Evolutionary conservation across 2,797 vertebrate species (phyloP), one percentile per base, ranked within the genome.

Genomic region (Catostomus latipinnis): DNA sequence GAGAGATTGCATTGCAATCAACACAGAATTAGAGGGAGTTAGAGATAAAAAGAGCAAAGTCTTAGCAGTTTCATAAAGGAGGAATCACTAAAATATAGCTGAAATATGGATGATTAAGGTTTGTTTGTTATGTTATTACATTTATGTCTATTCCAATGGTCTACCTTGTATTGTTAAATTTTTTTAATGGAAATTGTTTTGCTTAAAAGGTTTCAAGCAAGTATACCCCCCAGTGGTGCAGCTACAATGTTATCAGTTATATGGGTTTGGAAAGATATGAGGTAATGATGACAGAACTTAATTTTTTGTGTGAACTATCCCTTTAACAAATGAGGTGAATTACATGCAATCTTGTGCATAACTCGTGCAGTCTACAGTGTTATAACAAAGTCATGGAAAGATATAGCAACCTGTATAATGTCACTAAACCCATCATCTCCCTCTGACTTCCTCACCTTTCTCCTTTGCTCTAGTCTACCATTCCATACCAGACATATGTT

Each of bases 1-100:
- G 74, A 82, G 73, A 78, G 80, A 66, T n/a, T 69, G 54, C 49
- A 16, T 65, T 52, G 73, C 73, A 74, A 83, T 66, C 83, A 76
- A 77, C 60, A 81, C 81, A 75, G 81, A 71, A 79, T 72, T 72
- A 65, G 43, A 57, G 52, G 0, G 16, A 57, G 43, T 54, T 50
- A 22, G 43, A 71, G 8, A 72, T 79, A 43, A 65, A 65, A 14
- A 65, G 4, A 46, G 62, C 54, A 65, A 62, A 18, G 67, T 53
- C 67, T 78, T 71, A 5, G 18, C 5, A 1, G 57, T 53, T 54
- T 63, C 11, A 78, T 63, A 78, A 70, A 78, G 48, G 58, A 16
- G 34, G 0, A 8, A 62, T 71, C 12, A 7, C 62, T 11, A 18
- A 45, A 71, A 16, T 78, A 61, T 45, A 18, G 49, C 52, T 52